These are phyloP conservation scores for Sandelia bainsii DNA, from an alignment of 2,797 vertebrate species.

Conservation along the genomic window DNA sequence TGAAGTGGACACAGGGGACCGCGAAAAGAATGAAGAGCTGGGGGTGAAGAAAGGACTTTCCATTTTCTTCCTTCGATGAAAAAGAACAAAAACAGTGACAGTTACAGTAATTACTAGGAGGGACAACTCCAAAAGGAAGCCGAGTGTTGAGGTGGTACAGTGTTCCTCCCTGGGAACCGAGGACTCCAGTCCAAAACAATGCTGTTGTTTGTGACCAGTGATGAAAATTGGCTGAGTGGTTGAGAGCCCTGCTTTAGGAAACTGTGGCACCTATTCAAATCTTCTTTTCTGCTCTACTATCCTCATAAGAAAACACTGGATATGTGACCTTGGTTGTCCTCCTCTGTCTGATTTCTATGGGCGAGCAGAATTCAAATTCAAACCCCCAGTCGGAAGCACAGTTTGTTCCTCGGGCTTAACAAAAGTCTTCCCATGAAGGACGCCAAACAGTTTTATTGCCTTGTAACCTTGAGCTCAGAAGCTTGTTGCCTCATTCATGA, in stretches of 20 bases:
- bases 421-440: conserved; percentile 78
- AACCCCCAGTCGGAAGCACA: conserved; percentile 63
- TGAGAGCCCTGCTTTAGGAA: conserved; percentile 72
- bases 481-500: conserved; percentile 73
- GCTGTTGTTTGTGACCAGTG: conserved; percentile 77
- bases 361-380: conserved; percentile 68
- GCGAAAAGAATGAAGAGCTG: conserved; percentile 66
- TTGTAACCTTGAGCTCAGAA: conserved; percentile 80
- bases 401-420: conserved; percentile 61
- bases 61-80: conserved; percentile 84
- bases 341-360: conserved; percentile 67
- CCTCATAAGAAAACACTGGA: conserved; percentile 68
- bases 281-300: conserved; percentile 76
- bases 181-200: conserved; percentile 78
- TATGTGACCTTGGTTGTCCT: conserved; percentile 79
- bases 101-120: conserved; percentile 87
- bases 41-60: conserved; percentile 75
- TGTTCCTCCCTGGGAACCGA: conserved; percentile 82
- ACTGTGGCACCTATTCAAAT: conserved; percentile 71
- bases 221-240: conserved; percentile 77
- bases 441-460: conserved; percentile 78
- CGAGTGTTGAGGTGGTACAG: conserved; percentile 81
- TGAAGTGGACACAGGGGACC: conserved; percentile 80
- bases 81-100: conserved; percentile 89
- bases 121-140: conserved; percentile 80